These are phyloP conservation scores for Protonibea diacanthus DNA, from an alignment of 2,797 vertebrate genomes.

Conservation along the genomic window DNA sequence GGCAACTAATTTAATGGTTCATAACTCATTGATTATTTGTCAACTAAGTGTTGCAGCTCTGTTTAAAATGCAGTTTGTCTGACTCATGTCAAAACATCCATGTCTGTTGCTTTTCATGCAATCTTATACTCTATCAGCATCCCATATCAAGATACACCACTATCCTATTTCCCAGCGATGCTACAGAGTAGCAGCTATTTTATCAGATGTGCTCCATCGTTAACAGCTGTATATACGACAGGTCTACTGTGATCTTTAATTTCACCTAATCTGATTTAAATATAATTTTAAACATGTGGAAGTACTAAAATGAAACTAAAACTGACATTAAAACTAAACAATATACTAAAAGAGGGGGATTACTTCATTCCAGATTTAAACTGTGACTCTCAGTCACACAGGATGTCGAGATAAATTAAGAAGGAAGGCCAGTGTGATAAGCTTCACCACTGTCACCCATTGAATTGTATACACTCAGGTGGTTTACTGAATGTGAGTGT, in stretches of 20 bases:
- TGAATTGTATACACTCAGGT: constrained; percentile 24
- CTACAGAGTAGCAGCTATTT: background rate
- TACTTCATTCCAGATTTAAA: constrained; percentile 11
- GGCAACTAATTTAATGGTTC: too few species aligned
- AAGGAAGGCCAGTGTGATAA: constrained; percentile 33
- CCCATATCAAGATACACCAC: background rate
- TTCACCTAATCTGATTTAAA: background rate
- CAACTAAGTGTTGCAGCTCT: too few species aligned
- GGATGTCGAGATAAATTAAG: constrained; percentile 37
- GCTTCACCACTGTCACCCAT: constrained; percentile 9
- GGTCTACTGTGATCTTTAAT: background rate
- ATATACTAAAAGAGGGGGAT: constrained; percentile 14
- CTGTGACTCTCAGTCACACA: constrained; percentile 6
- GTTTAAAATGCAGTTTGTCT: background rate
- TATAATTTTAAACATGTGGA: background rate
- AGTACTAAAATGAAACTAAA: constrained; percentile 20
- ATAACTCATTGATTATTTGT: too few species aligned
- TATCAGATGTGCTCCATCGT: background rate
- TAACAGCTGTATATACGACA: background rate
- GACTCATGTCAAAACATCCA: background rate
- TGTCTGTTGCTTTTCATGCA: background rate
- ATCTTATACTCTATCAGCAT: background rate
- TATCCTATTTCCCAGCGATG: background rate
- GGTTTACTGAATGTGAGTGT: constrained; percentile 28
- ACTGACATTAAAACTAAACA: background rate